Percentiles rank a stretch among this genome's conserved stretches.
Conservation (phyloP, 1,140 invertebrate genomes). For the Mya arenaria region DNA sequence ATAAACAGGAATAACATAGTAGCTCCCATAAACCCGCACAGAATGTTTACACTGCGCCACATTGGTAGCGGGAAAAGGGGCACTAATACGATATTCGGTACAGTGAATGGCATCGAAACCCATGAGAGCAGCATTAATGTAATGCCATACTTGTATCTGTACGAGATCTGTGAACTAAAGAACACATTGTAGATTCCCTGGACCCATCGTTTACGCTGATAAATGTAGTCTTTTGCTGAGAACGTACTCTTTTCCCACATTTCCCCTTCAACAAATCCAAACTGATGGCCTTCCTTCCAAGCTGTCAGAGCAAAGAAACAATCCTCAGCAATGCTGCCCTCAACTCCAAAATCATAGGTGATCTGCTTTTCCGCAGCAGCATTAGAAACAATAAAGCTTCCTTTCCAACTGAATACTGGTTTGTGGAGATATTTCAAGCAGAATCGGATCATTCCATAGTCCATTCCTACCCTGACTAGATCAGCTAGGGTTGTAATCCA, state of each 20-base stretch:
- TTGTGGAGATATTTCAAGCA: conserved; percentile 97
- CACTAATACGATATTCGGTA: conserved; percentile 93
- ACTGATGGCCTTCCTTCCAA: conserved; percentile 81
- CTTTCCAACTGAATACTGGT: conserved; percentile 98
- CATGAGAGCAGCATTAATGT: conserved; percentile 96
- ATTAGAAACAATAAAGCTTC: conserved; percentile 85
- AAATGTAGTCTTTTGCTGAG: conserved; percentile 95
- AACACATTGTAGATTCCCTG: conserved; percentile 97
- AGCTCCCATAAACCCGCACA: conserved; percentile 93
- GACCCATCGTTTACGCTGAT: conserved; percentile 97
- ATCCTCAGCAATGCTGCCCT: conserved; percentile 98
- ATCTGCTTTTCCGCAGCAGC: conserved; percentile 93
- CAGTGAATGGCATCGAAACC: conserved; percentile 95
- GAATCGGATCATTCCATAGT: conserved; percentile 97
- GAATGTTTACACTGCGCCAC: conserved; percentile 87
- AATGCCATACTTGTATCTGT: conserved; percentile 91
- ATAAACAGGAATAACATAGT: conserved; percentile 98
- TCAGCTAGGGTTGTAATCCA: conserved; percentile 98
- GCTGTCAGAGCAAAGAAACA: conserved; percentile 98
- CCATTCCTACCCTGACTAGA: conserved; percentile 93
- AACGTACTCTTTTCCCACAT: conserved; percentile 99
- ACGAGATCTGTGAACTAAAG: conserved; percentile 92
- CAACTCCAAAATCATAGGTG: conserved; percentile 96
- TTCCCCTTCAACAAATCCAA: conserved; percentile 85
- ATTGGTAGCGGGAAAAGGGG: conserved; percentile 93